Base-by-base conservation (phyloP, 2,888 invertebrate species). In the Stegophylla sp. region DNA sequence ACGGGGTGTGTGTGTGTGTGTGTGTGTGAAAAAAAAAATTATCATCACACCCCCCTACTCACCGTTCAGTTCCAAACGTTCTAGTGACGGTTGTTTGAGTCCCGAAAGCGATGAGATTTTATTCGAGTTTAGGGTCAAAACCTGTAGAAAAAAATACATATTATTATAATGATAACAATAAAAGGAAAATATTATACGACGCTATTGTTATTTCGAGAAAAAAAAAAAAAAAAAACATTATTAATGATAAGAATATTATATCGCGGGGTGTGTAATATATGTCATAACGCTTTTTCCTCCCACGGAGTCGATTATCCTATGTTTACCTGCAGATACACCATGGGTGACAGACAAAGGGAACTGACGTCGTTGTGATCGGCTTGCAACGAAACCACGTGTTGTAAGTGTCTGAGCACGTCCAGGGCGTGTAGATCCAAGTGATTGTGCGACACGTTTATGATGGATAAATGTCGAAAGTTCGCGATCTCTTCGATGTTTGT, bases 91-190 rank as follows among this genome's bases (percentile, higher is more conserved):
- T 51, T 79, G 79, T 26, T 79, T 69, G 13, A 79, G 56, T 9
- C 59, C 59, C 15, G 48, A 61, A 23, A 79, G 79, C 61, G 79
- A 61, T 34, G 69, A 51, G 59, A 79, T 23, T 48, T 48, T 69
- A 61, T 69, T 79, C 15, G 69, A 79, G 43, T 79, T 79, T 79
- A 79, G 61, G 61, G 69, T 79, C 79, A 79, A 79, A 61, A 79
- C 61, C 79, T 79, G 59, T 23, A 48, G 23, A 69, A 48, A 75
- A 48, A 75, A 9, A 28, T n/a, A 28, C 1, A 34, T 4, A 17
- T 51, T n/a, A 51, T 23, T 41, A 20, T 66, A 26, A 23, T 20
- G 15, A 45, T 20, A 45, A 69, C n/a, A 51, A 69, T 48, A 15
- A 45, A 67, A 45, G 45, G 56, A 5, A 3, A 71, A 79, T 45